phyloP scores from a whole-genome alignment of 2,113 vertebrate genomes.

The Tiliqua scincoides region DNA sequence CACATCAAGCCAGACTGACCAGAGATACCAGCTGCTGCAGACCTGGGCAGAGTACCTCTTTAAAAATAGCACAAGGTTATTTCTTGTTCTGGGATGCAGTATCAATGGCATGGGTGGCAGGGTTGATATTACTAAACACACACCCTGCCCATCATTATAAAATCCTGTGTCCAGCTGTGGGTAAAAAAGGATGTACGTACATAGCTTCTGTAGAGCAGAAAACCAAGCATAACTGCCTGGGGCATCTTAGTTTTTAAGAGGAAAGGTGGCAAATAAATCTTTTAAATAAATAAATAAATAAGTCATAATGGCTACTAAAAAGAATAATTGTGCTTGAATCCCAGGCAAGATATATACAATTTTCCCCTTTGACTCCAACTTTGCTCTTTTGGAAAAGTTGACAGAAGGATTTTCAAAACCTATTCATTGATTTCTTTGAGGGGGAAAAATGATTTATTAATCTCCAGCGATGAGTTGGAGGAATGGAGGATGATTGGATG shows the following conservation, averaged over 20 bases:
- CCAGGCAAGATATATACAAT: neutral
- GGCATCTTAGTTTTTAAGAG: too few relatives aligned
- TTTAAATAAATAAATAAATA: too few relatives aligned
- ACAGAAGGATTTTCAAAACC: neutral
- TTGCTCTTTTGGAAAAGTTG: neutral
- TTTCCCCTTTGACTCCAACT: neutral
- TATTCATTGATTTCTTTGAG: neutral
- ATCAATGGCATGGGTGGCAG: neutral
- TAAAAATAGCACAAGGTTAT: neutral
- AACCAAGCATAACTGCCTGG: neutral
- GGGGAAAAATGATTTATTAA: neutral
- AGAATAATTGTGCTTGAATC: neutral
- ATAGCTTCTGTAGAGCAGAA: neutral
- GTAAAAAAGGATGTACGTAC: neutral
- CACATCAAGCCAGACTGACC: too few relatives aligned
- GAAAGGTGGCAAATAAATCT: too few relatives aligned
- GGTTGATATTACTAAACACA: neutral
- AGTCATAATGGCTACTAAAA: neutral
- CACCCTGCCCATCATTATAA: neutral
- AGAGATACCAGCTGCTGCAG: too few relatives aligned
- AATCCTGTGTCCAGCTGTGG: neutral
- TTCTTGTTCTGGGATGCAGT: neutral
- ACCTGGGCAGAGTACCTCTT: neutral
- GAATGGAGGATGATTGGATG: neutral
- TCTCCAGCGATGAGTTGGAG: neutral